A percentile compares a stretch with the other conserved stretches of the same genome.
Conservation (phyloP, 2,113 vertebrate genomes). For the Tachysurus vachellii region DNA sequence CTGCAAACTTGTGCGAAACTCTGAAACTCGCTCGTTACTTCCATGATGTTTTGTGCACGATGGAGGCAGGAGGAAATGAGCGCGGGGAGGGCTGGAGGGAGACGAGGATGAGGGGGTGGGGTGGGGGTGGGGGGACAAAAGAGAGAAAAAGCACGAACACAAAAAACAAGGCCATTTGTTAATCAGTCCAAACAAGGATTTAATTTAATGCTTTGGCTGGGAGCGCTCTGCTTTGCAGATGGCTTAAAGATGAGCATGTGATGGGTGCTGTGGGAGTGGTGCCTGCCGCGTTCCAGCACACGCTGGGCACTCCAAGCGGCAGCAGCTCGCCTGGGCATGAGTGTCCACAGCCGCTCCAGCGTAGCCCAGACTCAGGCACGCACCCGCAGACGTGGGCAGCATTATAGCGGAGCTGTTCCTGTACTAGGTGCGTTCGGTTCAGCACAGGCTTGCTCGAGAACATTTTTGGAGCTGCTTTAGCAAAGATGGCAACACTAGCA, state of each 20-base stretch:
- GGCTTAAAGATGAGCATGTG: conserved; percentile 76
- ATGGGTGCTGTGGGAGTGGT: conserved; percentile 72
- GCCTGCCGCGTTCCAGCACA: conserved; percentile 71
- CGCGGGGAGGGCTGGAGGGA: neutral
- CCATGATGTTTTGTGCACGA: conserved; percentile 40
- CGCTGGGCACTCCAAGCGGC: conserved; percentile 61
- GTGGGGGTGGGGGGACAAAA: conserved; percentile 32
- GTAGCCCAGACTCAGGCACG: conserved; percentile 51
- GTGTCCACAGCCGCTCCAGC: conserved; percentile 54
- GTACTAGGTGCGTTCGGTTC: conserved; percentile 47
- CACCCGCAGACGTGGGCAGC: conserved; percentile 53
- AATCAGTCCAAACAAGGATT: conserved; percentile 82
- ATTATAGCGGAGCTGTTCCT: conserved; percentile 47
- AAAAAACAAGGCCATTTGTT: conserved; percentile 79
- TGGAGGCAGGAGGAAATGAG: conserved; percentile 37
- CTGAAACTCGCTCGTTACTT: conserved; percentile 27
- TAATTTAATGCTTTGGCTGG: conserved; percentile 80
- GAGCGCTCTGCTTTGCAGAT: conserved; percentile 76
- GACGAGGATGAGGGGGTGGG: neutral
- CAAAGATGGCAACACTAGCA: conserved; percentile 50
- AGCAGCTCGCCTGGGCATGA: conserved; percentile 54
- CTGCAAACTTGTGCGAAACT: conserved; percentile 43
- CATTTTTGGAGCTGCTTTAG: conserved; percentile 51
- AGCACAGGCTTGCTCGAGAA: conserved; percentile 43
- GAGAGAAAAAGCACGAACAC: conserved; percentile 54